Evolutionary conservation across 1,140 invertebrate species (phyloP).

Genomic region (Bombus confusus): DNA sequence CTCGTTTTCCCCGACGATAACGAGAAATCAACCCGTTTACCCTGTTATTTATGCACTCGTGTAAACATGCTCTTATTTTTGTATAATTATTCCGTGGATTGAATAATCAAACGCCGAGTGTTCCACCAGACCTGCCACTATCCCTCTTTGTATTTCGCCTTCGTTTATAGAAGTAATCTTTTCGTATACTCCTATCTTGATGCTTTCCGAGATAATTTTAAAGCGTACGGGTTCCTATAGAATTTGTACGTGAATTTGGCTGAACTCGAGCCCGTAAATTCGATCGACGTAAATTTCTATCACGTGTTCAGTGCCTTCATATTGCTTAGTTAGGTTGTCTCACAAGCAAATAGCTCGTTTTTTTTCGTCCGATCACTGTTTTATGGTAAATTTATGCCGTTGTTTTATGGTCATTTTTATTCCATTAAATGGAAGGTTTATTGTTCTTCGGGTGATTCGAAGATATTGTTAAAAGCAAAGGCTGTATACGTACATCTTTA

Average conservation of each 20-base stretch:
- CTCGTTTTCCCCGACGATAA: constrained; percentile 16
- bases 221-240: no score
- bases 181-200: no score
- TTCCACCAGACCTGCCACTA: neutral
- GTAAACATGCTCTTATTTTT: constrained; percentile 24
- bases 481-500: neutral
- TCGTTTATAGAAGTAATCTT: no score
- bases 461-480: neutral
- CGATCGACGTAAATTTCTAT: neutral
- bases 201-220: no score
- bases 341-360: neutral
- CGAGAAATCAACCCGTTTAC: constrained; percentile 33
- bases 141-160: neutral
- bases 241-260: no score
- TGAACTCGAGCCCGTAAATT: neutral
- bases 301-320: neutral
- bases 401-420: neutral
- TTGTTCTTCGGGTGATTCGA: neutral
- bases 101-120: neutral
- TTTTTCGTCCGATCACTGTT: neutral
- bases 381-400: neutral
- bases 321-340: neutral
- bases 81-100: constrained; percentile 19
- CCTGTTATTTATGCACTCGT: neutral
- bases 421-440: neutral